These are phyloP conservation scores for Channa striata DNA, from an alignment of 2,797 vertebrate species.

Conservation along the genomic window DNA sequence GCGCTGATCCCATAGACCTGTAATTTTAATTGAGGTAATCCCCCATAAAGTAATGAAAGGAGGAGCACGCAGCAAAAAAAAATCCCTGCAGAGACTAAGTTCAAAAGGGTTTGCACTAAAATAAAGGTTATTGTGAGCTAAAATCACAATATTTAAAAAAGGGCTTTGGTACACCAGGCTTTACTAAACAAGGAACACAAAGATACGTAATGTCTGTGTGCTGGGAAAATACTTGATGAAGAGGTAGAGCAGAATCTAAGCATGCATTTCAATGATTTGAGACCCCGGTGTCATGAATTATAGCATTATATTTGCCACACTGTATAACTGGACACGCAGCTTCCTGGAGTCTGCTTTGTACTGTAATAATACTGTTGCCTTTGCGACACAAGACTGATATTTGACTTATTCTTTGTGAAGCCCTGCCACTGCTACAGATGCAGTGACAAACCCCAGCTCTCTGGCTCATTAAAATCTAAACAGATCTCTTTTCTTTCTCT, in stretches of 20 bases:
- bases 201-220: conserved; percentile 30
- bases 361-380: conserved; percentile 36
- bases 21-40: conserved; percentile 83
- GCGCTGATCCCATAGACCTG: conserved; percentile 75
- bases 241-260: conserved; percentile 28
- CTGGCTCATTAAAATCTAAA: conserved; percentile 77
- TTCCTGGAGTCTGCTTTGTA: conserved; percentile 15
- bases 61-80: conserved; percentile 44
- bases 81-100: conserved; percentile 43
- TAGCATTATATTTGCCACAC: conserved; percentile 8
- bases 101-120: conserved; percentile 48
- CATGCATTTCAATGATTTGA: conserved; percentile 21
- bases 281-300: conserved; percentile 48
- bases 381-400: conserved; percentile 42
- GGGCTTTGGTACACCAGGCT: conserved; percentile 1
- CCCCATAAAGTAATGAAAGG: conserved; percentile 69
- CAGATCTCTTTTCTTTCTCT: conserved; percentile 51
- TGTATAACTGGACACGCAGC: conserved; percentile 1
- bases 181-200: conserved; percentile 21
- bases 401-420: conserved; percentile 61
- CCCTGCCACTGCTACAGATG: conserved; percentile 41
- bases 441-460: conserved; percentile 60
- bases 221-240: conserved; percentile 50
- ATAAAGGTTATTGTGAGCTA: conserved; percentile 18
- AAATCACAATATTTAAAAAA: conserved; percentile 39